Evolutionary conservation across 1,140 invertebrate species (phyloP).

Genomic region (Rhopalosiphum maidis): DNA sequence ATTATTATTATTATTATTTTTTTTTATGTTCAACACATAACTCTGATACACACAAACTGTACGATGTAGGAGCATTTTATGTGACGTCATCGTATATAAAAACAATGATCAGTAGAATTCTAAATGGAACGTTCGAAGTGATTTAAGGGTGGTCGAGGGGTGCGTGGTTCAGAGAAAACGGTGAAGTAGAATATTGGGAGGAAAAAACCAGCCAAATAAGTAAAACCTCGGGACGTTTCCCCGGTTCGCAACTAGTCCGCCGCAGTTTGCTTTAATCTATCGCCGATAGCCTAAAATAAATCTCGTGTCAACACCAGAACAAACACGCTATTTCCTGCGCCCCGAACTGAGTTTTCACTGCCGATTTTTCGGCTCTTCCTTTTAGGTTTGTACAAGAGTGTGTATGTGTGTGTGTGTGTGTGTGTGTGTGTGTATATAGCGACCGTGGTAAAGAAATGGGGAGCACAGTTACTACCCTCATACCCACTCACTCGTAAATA

Average conservation of each 20-base stretch:
- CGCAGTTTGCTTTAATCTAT: conserved; percentile 53
- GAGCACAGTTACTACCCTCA: neutral
- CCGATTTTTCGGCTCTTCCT: conserved; percentile 17
- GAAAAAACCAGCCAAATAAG: conserved; percentile 40
- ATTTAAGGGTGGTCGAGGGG: neutral
- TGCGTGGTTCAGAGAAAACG: neutral
- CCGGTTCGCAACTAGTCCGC: conserved; percentile 42
- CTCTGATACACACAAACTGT: neutral
- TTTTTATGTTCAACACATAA: neutral
- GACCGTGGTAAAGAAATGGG: neutral
- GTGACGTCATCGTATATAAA: conserved; percentile 21
- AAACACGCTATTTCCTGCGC: conserved; percentile 40
- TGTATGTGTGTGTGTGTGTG: neutral
- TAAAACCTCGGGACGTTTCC: conserved; percentile 32
- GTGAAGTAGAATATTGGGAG: neutral
- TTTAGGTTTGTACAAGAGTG: neutral
- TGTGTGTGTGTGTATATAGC: neutral
- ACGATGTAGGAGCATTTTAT: neutral
- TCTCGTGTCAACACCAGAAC: conserved; percentile 54
- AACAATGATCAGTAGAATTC: conserved; percentile 49
- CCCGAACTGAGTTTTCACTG: conserved; percentile 7
- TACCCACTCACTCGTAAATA: neutral
- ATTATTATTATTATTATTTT: neutral
- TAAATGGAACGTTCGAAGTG: conserved; percentile 4
- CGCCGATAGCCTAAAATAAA: conserved; percentile 51